Evolutionary conservation across 2,113 vertebrate genomes (phyloP).

Genomic region (Climacteris rufus): DNA sequence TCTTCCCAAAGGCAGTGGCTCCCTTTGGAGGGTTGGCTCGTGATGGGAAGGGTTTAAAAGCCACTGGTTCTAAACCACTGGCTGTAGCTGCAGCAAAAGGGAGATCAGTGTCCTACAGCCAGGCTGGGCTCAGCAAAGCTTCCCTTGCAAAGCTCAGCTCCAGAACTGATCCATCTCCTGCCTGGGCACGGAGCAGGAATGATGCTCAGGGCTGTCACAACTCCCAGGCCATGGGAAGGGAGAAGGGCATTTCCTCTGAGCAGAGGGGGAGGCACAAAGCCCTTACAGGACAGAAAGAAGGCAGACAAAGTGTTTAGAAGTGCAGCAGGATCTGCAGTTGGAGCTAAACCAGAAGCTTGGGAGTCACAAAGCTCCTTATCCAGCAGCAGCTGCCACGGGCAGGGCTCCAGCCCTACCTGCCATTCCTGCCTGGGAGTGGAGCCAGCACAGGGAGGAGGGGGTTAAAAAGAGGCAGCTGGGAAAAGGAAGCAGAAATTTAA

Average conservation of each 20-base stretch:
- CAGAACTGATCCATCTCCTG: background rate
- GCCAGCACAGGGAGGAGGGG: background rate
- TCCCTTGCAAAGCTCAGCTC: background rate
- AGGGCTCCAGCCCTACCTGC: background rate
- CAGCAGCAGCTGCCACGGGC: background rate
- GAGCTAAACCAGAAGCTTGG: background rate
- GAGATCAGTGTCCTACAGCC: background rate
- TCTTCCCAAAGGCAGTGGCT: background rate
- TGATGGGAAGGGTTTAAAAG: background rate
- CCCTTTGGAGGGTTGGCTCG: accelerated
- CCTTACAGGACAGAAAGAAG: background rate
- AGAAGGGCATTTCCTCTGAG: background rate
- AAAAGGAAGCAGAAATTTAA: background rate
- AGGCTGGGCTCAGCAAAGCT: background rate
- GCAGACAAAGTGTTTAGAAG: background rate
- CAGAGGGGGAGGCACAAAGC: background rate
- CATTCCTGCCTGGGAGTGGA: background rate
- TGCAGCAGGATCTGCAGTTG: background rate
- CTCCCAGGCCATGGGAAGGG: background rate
- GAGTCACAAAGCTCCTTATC: background rate
- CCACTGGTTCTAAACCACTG: background rate
- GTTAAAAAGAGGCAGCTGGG: background rate
- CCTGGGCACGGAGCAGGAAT: background rate
- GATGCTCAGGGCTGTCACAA: background rate
- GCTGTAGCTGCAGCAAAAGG: background rate